These are phyloP conservation scores for Tichodroma muraria DNA, from an alignment of 2,113 vertebrate species.

Conservation along the genomic window DNA sequence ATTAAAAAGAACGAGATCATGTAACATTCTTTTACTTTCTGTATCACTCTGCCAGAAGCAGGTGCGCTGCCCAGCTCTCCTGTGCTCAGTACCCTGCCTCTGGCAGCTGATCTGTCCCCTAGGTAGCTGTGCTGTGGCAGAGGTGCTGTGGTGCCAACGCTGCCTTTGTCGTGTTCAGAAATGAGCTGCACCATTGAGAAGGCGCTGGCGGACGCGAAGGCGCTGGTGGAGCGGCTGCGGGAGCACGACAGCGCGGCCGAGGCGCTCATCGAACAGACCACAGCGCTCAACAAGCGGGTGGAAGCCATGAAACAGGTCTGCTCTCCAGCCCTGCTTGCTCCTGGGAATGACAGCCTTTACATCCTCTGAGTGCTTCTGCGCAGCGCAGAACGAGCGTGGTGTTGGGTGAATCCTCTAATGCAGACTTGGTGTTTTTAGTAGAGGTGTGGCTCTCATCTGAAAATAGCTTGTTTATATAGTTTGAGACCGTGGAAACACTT, in stretches of 20 bases:
- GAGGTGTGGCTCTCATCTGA: background rate
- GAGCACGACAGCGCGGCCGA: conserved; percentile 95
- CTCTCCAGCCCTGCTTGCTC: background rate
- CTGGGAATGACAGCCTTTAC: background rate
- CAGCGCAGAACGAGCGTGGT: background rate
- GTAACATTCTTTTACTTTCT: background rate
- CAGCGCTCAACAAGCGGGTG: conserved; percentile 91
- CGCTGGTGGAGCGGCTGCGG: conserved; percentile 88
- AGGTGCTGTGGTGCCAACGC: background rate
- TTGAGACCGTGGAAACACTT: background rate
- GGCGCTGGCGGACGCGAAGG: conserved; percentile 92
- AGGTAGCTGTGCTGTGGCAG: background rate
- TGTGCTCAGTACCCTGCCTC: background rate
- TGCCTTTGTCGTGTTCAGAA: conserved; percentile 40
- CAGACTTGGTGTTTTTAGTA: background rate
- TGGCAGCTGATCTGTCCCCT: background rate
- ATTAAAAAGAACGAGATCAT: background rate
- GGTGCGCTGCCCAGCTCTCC: background rate
- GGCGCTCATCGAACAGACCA: conserved; percentile 94
- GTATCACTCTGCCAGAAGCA: background rate
- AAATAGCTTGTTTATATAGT: background rate
- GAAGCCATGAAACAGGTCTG: conserved; percentile 97
- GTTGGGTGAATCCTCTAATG: background rate
- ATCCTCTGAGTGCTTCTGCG: no score
- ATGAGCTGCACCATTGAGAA: conserved; percentile 95